phyloP scores from a whole-genome alignment of 2,797 vertebrate species.

The Takifugu ocellatus region DNA sequence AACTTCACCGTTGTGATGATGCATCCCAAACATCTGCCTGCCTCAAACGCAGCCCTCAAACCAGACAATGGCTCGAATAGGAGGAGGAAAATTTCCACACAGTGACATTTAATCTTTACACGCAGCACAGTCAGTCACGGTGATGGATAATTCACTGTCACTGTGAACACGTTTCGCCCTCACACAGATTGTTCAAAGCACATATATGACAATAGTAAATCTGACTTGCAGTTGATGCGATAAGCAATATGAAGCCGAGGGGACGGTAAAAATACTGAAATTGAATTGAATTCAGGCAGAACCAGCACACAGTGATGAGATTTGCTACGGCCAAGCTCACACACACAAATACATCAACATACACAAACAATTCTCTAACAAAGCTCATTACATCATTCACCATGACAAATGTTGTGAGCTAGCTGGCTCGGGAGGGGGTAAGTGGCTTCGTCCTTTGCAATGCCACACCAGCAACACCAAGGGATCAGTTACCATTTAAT shows the following conservation, averaged over 20 bases:
- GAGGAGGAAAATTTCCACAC: constrained; percentile 1
- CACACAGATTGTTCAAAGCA: constrained; percentile 16
- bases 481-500: constrained; percentile 48
- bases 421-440: constrained; percentile 31
- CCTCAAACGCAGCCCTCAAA: too few relatives aligned
- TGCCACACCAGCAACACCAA: constrained; percentile 23
- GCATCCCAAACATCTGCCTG: background rate
- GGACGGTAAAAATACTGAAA: constrained; percentile 5
- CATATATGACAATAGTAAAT: constrained; percentile 17
- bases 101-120: constrained; percentile 11
- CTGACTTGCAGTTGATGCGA: constrained; percentile 9
- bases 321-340: constrained; percentile 10
- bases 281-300: constrained; percentile 23
- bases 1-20: background rate
- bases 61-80: background rate
- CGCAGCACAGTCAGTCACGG: constrained; percentile 5
- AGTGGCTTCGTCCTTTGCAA: constrained; percentile 28
- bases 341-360: constrained; percentile 33
- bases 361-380: constrained; percentile 34
- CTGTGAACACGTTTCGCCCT: constrained; percentile 6
- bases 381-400: constrained; percentile 42
- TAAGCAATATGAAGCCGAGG: constrained; percentile 16
- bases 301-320: constrained; percentile 16
- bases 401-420: constrained; percentile 40
- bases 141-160: constrained; percentile 6